phyloP scores from a whole-genome alignment of 2,113 vertebrate species.

The Antechinus stuartii region DNA sequence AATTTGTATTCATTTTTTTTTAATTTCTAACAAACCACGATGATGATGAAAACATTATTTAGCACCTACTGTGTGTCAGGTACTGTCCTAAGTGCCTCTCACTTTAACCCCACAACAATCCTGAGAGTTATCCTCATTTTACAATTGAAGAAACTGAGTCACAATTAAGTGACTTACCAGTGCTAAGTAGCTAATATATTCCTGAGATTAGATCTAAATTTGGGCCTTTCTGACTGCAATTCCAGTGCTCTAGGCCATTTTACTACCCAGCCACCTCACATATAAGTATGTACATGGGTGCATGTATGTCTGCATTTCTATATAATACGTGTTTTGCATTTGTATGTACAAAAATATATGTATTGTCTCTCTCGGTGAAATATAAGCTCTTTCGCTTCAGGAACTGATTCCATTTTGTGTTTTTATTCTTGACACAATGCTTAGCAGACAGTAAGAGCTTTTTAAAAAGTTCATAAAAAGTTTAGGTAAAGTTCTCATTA shows the following conservation, averaged over 20 bases:
- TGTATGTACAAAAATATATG: background rate
- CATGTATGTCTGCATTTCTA: background rate
- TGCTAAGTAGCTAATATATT: background rate
- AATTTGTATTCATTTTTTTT: background rate
- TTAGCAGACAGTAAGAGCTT: background rate
- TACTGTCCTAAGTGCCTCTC: background rate
- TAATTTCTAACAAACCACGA: no score
- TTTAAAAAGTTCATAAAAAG: background rate
- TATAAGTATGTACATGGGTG: background rate
- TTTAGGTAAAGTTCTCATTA: background rate
- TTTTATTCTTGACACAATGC: background rate
- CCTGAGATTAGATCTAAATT: background rate
- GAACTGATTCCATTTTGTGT: background rate
- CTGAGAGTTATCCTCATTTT: background rate
- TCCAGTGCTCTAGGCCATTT: background rate
- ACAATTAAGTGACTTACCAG: background rate
- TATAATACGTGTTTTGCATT: no score
- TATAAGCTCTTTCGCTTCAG: background rate
- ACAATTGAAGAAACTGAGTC: background rate
- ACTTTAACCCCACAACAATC: background rate
- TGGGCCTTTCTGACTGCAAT: background rate
- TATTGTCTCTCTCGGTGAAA: background rate
- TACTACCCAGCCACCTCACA: background rate
- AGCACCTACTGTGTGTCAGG: background rate
- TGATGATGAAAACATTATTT: background rate